phyloP scores from a whole-genome alignment of 1,140 invertebrate genomes.

The Bilobella aurantiaca region DNA sequence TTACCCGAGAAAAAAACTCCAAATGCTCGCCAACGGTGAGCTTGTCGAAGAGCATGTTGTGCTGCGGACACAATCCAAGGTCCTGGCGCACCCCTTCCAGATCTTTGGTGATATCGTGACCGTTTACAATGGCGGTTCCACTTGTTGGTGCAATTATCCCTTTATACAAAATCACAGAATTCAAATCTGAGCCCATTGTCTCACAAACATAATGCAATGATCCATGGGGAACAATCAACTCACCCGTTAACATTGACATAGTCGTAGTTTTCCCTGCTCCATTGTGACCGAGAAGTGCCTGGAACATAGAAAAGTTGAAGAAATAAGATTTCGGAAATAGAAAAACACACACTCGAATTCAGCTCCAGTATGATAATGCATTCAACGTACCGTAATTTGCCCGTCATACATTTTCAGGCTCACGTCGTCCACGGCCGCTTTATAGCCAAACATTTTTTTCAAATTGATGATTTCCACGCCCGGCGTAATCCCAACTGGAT shows the following conservation, averaged over 20 bases:
- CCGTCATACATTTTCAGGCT: slow-evolving; percentile 47
- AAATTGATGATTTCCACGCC: slow-evolving; percentile 42
- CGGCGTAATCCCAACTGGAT: slow-evolving; percentile 41
- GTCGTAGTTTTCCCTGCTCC: slow-evolving; percentile 49
- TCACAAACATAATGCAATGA: background rate
- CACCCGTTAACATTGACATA: slow-evolving; percentile 36
- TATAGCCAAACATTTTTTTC: slow-evolving; percentile 39
- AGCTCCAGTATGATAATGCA: no score
- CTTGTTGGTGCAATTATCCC: slow-evolving; percentile 58
- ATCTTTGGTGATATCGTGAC: slow-evolving; percentile 53
- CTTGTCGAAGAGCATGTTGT: slow-evolving; percentile 82
- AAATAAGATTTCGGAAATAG: slow-evolving; percentile 43
- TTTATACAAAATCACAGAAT: slow-evolving; percentile 32
- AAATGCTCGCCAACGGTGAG: slow-evolving; percentile 82
- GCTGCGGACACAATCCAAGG: slow-evolving; percentile 84
- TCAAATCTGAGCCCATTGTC: background rate
- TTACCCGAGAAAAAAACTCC: slow-evolving; percentile 57
- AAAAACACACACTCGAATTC: no score
- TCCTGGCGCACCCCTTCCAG: slow-evolving; percentile 46
- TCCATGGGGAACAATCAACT: no score
- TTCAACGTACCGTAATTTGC: slow-evolving; percentile 51
- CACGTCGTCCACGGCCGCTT: slow-evolving; percentile 53
- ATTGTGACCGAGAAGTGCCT: slow-evolving; percentile 33
- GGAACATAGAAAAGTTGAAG: slow-evolving; percentile 37
- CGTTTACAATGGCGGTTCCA: slow-evolving; percentile 59